Conservation (phyloP, 1,140 invertebrate genomes). For the Nomia melanderi region DNA sequence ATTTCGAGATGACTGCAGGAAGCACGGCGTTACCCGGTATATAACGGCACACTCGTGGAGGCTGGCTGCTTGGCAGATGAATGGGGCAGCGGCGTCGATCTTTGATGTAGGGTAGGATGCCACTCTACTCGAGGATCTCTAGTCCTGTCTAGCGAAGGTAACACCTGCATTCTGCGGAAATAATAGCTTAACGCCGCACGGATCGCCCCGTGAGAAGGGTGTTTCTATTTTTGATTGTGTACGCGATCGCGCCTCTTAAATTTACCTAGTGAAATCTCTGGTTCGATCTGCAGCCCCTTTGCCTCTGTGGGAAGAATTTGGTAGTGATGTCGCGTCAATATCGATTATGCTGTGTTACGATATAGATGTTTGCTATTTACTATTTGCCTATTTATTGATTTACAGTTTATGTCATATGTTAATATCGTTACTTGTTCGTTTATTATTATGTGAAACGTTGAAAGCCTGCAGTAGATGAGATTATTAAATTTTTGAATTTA, state of each 20-base stretch:
- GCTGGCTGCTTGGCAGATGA: conserved; percentile 39
- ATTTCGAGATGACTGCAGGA: not conserved
- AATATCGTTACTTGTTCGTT: no score
- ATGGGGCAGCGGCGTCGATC: conserved; percentile 51
- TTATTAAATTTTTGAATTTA: no score
- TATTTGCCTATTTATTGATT: no score
- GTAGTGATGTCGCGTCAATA: not conserved
- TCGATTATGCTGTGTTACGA: no score
- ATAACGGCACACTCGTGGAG: conserved; percentile 31
- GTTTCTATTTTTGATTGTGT: conserved; percentile 53
- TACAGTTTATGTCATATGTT: no score
- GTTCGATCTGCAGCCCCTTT: not conserved
- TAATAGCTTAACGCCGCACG: conserved; percentile 35
- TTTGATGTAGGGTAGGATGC: conserved; percentile 62
- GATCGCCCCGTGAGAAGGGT: conserved; percentile 28
- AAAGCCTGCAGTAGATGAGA: no score
- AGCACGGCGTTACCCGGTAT: conserved; percentile 38
- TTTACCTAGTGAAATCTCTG: not conserved
- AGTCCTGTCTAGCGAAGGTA: conserved; percentile 36
- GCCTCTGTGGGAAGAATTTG: not conserved
- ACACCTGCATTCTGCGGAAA: conserved; percentile 63
- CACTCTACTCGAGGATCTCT: conserved; percentile 51
- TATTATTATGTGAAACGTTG: no score
- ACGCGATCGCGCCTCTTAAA: conserved; percentile 29
- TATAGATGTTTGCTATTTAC: no score